Percentiles rank a stretch among this genome's conserved stretches.
Conservation (phyloP, 2,797 vertebrate genomes). For the Hoplostethus mediterraneus region DNA sequence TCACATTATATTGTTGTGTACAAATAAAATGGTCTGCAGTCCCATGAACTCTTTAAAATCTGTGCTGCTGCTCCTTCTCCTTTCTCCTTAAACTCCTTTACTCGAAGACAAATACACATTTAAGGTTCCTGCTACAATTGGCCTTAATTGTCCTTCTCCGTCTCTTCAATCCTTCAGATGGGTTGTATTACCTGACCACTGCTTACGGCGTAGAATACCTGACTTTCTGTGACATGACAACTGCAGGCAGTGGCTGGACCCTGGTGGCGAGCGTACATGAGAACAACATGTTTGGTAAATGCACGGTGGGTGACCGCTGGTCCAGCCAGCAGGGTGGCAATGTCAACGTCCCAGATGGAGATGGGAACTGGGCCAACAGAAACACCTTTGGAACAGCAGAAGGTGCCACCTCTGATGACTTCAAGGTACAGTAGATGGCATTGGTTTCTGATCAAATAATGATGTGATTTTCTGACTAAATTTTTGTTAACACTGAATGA, state of each 20-base stretch:
- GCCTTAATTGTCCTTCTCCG: too few species aligned
- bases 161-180: constrained; percentile 46
- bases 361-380: constrained; percentile 65
- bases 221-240: constrained; percentile 84
- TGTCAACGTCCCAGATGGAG: constrained; percentile 39
- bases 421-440: constrained; percentile 44
- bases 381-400: constrained; percentile 63
- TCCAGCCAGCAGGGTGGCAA: constrained; percentile 78
- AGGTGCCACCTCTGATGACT: constrained; percentile 62
- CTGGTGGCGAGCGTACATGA: constrained; percentile 83
- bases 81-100: too few species aligned
- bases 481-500: too few species aligned
- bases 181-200: constrained; percentile 74
- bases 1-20: too few species aligned
- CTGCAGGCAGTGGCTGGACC: constrained; percentile 78
- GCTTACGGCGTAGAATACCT: constrained; percentile 70
- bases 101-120: too few species aligned
- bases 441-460: too few species aligned
- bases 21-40: too few species aligned
- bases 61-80: too few species aligned
- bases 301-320: constrained; percentile 71
- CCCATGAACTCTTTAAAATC: too few species aligned
- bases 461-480: too few species aligned
- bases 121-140: too few species aligned
- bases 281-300: constrained; percentile 71